A percentile compares a stretch with the other conserved stretches of the same genome.
These are phyloP conservation scores for Protosalanx chinensis DNA, from an alignment of 2,797 vertebrate genomes.

Conservation along the genomic window DNA sequence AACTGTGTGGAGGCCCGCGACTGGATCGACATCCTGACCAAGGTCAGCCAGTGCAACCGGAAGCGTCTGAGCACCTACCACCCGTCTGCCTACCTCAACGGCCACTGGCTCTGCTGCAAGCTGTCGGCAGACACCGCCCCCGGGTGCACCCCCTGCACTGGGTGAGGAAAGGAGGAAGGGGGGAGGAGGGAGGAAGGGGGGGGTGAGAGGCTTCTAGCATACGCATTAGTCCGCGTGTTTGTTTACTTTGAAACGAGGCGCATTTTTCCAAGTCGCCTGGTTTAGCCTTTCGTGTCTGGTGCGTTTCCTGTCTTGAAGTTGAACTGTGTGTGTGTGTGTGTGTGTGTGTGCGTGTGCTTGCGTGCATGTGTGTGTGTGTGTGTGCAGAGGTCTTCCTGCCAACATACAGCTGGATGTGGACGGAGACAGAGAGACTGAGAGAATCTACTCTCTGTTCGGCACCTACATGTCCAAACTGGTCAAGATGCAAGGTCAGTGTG, in stretches of 20 bases:
- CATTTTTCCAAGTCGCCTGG: neutral
- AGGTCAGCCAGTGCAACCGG: slow-evolving; percentile 98
- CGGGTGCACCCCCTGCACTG: slow-evolving; percentile 93
- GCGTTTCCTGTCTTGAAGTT: neutral
- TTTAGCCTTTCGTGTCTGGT: neutral
- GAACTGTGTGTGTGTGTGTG: neutral
- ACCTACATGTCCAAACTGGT: slow-evolving; percentile 91
- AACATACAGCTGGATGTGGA: slow-evolving; percentile 98
- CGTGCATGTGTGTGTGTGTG: slow-evolving; percentile 10
- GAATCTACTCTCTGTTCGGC: slow-evolving; percentile 94
- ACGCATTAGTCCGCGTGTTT: no score
- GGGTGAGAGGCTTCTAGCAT: no score
- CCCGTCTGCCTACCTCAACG: slow-evolving; percentile 95
- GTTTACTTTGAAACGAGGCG: no score
- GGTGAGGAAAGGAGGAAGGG: slow-evolving; percentile 70
- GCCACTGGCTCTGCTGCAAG: slow-evolving; percentile 98
- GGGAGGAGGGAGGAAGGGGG: no score
- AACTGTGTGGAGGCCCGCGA: slow-evolving; percentile 98
- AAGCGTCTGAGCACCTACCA: slow-evolving; percentile 94
- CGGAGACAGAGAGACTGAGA: slow-evolving; percentile 94
- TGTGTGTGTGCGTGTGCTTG: slow-evolving; percentile 30
- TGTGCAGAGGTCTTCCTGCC: slow-evolving; percentile 86
- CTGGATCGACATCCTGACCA: slow-evolving; percentile 98
- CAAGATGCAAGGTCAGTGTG: slow-evolving; percentile 92
- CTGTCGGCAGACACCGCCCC: slow-evolving; percentile 82